Percentiles rank a stretch among this genome's conserved stretches.
These are phyloP conservation scores for Tylochromis polylepis DNA, from an alignment of 2,113 vertebrate species.

Conservation along the genomic window DNA sequence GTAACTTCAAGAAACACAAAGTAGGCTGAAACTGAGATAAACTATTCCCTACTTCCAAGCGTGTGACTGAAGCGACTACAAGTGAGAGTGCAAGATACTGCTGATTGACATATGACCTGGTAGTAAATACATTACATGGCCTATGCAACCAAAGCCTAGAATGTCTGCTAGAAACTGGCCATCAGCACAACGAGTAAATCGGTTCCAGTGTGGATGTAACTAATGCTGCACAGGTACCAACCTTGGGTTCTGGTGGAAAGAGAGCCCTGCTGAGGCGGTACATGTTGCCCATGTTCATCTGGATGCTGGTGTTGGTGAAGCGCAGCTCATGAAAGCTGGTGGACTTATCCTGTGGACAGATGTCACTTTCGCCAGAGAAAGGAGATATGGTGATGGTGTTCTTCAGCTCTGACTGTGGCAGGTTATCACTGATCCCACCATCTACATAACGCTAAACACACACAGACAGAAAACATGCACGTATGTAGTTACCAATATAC, in stretches of 20 bases:
- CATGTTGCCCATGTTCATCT: constrained; percentile 81
- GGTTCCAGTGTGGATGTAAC: background rate
- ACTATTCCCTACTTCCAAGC: background rate
- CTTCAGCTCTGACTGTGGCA: constrained; percentile 78
- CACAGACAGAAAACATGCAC: background rate
- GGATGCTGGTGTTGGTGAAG: constrained; percentile 80
- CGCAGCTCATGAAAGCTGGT: constrained; percentile 81
- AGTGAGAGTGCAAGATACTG: background rate
- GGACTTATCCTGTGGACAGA: constrained; percentile 85
- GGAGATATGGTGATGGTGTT: constrained; percentile 90
- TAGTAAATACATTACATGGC: background rate
- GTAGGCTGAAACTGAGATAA: no score
- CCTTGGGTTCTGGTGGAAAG: constrained; percentile 83
- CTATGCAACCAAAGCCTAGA: background rate
- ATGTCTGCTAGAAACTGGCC: background rate
- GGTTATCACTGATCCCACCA: constrained; percentile 81
- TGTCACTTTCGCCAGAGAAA: constrained; percentile 88
- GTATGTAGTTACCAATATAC: background rate
- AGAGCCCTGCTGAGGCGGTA: constrained; percentile 75
- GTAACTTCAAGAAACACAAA: no score
- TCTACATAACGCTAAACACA: constrained; percentile 84
- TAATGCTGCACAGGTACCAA: constrained; percentile 10
- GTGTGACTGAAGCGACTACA: background rate
- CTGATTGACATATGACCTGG: background rate
- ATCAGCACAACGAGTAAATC: background rate